Evolutionary conservation across 2,113 vertebrate genomes (phyloP).

Genomic region (Crypturellus undulatus): DNA sequence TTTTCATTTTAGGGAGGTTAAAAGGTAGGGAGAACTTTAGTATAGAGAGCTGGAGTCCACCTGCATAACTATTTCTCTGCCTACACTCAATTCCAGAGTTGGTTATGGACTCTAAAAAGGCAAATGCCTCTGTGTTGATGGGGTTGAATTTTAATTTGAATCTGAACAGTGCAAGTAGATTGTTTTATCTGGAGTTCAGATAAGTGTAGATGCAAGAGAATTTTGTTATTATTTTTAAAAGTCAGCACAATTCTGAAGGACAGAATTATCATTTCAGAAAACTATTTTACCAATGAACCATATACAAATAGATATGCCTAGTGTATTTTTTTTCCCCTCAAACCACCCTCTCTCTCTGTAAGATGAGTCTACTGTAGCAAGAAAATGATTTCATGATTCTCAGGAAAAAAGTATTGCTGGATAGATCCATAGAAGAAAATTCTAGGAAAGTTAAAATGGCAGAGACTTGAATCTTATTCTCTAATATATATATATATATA

Average conservation of each 20-base stretch:
- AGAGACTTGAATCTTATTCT: not conserved
- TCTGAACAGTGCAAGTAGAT: not conserved
- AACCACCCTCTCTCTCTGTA: not conserved
- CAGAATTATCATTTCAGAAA: constrained; percentile 32
- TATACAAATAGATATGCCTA: not conserved
- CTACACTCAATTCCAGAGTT: not conserved
- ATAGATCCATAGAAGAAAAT: not conserved
- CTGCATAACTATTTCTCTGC: not conserved
- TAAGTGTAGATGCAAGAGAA: not conserved
- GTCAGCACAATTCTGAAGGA: constrained; percentile 34
- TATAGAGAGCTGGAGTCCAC: not conserved
- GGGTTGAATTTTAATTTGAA: not conserved
- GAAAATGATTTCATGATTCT: not conserved
- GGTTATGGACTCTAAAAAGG: not conserved
- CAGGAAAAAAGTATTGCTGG: not conserved
- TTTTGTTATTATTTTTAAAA: constrained; percentile 13
- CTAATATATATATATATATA: not conserved
- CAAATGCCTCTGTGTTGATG: not conserved
- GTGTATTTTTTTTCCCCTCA: not conserved
- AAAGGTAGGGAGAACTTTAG: constrained; percentile 17
- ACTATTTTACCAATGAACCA: not conserved
- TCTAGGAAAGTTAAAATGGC: not conserved
- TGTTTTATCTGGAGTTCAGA: not conserved
- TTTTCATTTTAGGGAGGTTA: constrained; percentile 39
- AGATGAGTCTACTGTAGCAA: not conserved